A percentile compares a stretch with the other conserved stretches of the same genome.
Conservation (phyloP, 92 coral and sea anemone species). For the Parazoanthus swiftii region DNA sequence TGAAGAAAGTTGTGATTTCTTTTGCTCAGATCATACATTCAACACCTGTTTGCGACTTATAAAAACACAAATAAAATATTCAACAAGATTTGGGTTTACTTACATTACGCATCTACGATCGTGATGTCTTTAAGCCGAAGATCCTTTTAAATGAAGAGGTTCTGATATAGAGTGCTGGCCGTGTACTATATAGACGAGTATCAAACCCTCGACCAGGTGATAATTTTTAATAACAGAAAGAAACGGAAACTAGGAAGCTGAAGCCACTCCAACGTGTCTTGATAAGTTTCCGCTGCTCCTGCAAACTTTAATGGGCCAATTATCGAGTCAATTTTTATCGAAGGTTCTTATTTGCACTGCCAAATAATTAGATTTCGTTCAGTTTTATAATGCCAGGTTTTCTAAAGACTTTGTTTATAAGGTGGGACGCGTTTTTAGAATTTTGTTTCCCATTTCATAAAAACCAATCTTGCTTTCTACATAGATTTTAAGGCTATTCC, state of each 20-base stretch:
- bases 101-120: not conserved
- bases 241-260: conserved; percentile 6
- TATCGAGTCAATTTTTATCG: not conserved
- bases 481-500: not conserved
- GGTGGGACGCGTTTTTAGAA: not conserved
- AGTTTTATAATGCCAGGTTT: not conserved
- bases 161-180: not conserved
- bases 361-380: not conserved
- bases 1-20: not conserved
- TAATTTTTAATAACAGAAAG: conserved; percentile 9
- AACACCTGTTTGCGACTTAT: not conserved
- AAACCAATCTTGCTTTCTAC: not conserved
- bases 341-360: conserved; percentile 6
- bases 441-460: not conserved
- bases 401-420: not conserved
- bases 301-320: conserved; percentile 16
- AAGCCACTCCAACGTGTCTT: conserved; percentile 17
- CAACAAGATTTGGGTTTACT: not conserved
- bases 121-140: not conserved
- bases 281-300: not conserved
- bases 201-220: conserved; percentile 16
- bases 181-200: not conserved
- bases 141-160: conserved; percentile 11
- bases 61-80: not conserved
- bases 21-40: not conserved